These are phyloP conservation scores for Anoplophora glabripennis DNA, from an alignment of 1,140 invertebrate genomes.

Conservation along the genomic window DNA sequence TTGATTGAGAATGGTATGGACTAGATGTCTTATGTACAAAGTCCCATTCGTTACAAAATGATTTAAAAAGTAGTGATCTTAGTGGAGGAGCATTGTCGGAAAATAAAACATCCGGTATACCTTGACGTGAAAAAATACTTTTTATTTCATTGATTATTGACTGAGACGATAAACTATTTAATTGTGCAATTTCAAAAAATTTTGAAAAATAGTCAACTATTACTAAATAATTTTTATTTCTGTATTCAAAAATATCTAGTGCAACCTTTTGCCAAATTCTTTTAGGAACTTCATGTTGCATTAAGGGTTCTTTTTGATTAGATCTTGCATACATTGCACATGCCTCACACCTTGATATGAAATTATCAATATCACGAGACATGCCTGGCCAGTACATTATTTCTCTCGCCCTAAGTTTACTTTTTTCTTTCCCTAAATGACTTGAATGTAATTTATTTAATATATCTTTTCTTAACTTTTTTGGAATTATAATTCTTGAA, in stretches of 20 bases:
- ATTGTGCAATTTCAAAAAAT: constrained; percentile 26
- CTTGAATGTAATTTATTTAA: constrained; percentile 46
- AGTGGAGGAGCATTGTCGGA: constrained; percentile 48
- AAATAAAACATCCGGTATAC: constrained; percentile 44
- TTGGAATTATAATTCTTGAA: constrained; percentile 34
- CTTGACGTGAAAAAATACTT: constrained; percentile 45
- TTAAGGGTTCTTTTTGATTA: constrained; percentile 33
- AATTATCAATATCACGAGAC: constrained; percentile 41
- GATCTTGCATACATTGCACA: not conserved
- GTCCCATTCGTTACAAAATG: constrained; percentile 39
- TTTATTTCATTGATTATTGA: constrained; percentile 20
- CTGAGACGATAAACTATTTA: not conserved
- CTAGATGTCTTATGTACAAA: constrained; percentile 36
- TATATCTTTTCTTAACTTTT: constrained; percentile 41
- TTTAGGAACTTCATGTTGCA: constrained; percentile 30
- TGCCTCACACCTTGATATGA: constrained; percentile 15
- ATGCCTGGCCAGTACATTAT: constrained; percentile 47
- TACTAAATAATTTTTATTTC: constrained; percentile 33
- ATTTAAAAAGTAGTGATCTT: constrained; percentile 37
- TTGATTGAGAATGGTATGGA: constrained; percentile 42
- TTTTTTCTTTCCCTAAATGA: constrained; percentile 50
- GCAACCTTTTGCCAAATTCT: constrained; percentile 41
- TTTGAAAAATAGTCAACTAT: constrained; percentile 39
- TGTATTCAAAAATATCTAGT: constrained; percentile 42
- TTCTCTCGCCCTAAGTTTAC: constrained; percentile 41